Conservation (phyloP, 2,888 invertebrate genomes). For the Hemistola chrysoprasaria region DNA sequence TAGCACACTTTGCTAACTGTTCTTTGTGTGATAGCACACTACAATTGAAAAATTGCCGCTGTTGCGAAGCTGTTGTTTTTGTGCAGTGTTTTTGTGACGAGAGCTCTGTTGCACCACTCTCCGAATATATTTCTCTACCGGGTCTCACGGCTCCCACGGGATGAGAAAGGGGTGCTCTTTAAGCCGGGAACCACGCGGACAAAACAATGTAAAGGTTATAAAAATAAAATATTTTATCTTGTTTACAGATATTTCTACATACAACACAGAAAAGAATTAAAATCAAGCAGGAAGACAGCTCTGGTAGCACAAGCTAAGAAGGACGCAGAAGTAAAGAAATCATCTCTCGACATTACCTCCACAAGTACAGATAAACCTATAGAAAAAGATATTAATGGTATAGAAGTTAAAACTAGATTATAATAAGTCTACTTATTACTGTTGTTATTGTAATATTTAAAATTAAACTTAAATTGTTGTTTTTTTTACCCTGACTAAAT, state of each 20-base stretch:
- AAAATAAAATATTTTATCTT: not conserved
- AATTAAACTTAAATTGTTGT: not conserved
- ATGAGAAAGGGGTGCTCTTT: too few relatives aligned
- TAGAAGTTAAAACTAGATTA: conserved; percentile 23
- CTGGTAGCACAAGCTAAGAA: conserved; percentile 50
- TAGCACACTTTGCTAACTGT: too few relatives aligned
- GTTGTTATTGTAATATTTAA: conserved; percentile 8
- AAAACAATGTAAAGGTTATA: too few relatives aligned
- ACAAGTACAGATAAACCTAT: conserved; percentile 6
- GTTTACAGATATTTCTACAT: conserved; percentile 58
- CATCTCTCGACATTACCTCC: conserved; percentile 7
- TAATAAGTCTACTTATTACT: conserved; percentile 6
- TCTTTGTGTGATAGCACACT: too few relatives aligned
- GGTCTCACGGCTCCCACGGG: too few relatives aligned
- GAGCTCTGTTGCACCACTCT: too few relatives aligned
- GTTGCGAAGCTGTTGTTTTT: too few relatives aligned
- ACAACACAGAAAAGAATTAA: conserved; percentile 48
- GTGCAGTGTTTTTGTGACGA: too few relatives aligned
- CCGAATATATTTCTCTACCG: too few relatives aligned
- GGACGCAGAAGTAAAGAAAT: conserved; percentile 25
- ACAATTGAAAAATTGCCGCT: too few relatives aligned
- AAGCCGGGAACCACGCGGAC: too few relatives aligned
- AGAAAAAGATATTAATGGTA: conserved; percentile 12
- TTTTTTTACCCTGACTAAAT: not conserved
- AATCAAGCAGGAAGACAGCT: conserved; percentile 52